Conservation (phyloP, 1,140 invertebrate species). For the Myzus persicae region DNA sequence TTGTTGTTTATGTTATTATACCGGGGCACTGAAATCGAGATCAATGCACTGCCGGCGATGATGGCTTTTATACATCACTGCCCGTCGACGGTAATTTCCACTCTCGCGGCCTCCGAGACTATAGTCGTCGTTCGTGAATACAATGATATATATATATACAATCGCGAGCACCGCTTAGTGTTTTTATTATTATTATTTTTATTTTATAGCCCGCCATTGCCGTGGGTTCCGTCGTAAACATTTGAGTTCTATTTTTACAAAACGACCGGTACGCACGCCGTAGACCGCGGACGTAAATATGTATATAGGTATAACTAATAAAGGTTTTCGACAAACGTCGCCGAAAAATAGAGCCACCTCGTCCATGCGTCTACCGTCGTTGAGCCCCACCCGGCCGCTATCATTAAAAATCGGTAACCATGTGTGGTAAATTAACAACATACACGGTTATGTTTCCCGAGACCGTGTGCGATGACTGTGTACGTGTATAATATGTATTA, state of each 20-base stretch:
- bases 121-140: neutral
- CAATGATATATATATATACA: neutral
- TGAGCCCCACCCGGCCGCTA: neutral
- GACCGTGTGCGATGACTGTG: neutral
- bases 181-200: conserved; percentile 14
- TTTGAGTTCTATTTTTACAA: neutral
- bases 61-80: neutral
- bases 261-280: neutral
- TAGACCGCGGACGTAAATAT: neutral
- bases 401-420: neutral
- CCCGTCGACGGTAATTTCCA: neutral
- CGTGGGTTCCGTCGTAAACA: neutral
- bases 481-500: neutral
- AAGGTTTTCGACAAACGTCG: neutral
- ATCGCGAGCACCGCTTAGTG: neutral
- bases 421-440: neutral
- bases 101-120: neutral
- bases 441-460: neutral
- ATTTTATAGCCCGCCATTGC: neutral
- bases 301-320: neutral
- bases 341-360: neutral
- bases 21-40: neutral
- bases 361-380: neutral
- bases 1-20: neutral
- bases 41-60: neutral